Evolutionary conservation across 2,797 vertebrate genomes (phyloP).

Genomic region (Myripristis murdjan): DNA sequence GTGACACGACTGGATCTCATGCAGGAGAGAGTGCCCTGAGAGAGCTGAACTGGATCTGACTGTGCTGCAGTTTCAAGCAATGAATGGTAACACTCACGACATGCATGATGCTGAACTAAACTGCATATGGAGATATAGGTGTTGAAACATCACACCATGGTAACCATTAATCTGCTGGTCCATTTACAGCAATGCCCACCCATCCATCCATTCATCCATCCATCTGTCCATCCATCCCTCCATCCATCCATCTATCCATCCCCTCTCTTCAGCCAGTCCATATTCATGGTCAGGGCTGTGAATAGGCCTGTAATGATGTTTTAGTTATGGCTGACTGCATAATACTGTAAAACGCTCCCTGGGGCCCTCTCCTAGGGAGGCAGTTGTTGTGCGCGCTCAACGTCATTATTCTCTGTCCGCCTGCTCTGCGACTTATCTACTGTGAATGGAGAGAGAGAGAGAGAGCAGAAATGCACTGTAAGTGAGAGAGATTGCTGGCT

Average conservation of each 20-base stretch:
- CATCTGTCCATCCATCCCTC: constrained; percentile 2
- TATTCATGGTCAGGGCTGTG: constrained; percentile 54
- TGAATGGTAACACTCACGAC: background rate
- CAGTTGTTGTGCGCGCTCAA: constrained; percentile 76
- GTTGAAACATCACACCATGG: background rate
- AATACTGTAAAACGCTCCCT: constrained; percentile 79
- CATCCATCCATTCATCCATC: background rate
- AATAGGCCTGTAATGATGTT: constrained; percentile 78
- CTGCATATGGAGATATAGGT: background rate
- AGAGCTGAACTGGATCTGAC: background rate
- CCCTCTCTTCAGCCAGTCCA: constrained; percentile 33
- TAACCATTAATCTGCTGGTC: background rate
- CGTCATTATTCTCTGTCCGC: constrained; percentile 80
- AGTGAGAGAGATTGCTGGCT: constrained; percentile 68
- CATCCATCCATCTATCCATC: background rate
- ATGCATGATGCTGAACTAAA: background rate
- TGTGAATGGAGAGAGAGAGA: constrained; percentile 58
- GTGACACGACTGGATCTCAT: background rate
- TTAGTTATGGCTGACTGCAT: constrained; percentile 83
- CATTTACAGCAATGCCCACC: too few relatives aligned
- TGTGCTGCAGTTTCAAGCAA: background rate
- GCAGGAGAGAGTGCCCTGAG: background rate
- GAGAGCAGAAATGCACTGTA: constrained; percentile 61
- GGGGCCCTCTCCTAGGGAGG: constrained; percentile 67
- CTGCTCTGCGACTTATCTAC: constrained; percentile 70